Conservation (phyloP, 2,888 invertebrate genomes). For the Lasioglossum vierecki region DNA sequence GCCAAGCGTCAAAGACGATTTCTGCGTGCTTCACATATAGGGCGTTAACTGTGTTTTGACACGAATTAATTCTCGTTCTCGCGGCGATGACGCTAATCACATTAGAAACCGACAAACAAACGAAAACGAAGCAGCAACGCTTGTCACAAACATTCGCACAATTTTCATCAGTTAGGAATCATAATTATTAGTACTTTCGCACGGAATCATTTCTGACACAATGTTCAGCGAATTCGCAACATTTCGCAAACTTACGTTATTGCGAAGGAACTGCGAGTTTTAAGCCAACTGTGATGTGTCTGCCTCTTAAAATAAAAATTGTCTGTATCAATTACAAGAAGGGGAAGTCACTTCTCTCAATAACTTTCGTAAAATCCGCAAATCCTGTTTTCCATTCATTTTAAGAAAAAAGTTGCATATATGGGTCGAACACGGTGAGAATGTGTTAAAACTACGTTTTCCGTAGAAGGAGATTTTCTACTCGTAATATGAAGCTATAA, state of each 20-base stretch:
- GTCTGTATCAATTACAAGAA: neutral
- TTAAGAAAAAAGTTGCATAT: too few species aligned
- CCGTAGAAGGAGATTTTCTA: neutral
- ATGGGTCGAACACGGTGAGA: too few species aligned
- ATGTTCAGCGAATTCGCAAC: neutral
- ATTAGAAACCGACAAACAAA: slow-evolving; percentile 15
- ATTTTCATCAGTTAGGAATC: neutral
- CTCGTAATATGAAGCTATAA: neutral
- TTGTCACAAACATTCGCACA: neutral
- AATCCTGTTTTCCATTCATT: too few species aligned
- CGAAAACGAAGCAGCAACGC: neutral
- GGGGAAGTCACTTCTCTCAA: neutral
- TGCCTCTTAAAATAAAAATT: neutral
- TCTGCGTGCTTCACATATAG: slow-evolving; percentile 81
- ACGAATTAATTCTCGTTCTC: slow-evolving; percentile 65
- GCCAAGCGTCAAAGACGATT: slow-evolving; percentile 78
- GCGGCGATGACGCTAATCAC: slow-evolving; percentile 50
- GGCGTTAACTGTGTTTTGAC: slow-evolving; percentile 80
- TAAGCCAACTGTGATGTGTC: neutral
- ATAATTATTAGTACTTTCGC: neutral
- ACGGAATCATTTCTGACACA: neutral
- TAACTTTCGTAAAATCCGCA: neutral
- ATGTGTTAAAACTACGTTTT: neutral
- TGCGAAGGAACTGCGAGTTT: neutral
- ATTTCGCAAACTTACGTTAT: neutral